Percentiles rank a stretch among this genome's conserved stretches.
Conservation (phyloP, 2,797 vertebrate genomes). For the Girardinus metallicus region DNA sequence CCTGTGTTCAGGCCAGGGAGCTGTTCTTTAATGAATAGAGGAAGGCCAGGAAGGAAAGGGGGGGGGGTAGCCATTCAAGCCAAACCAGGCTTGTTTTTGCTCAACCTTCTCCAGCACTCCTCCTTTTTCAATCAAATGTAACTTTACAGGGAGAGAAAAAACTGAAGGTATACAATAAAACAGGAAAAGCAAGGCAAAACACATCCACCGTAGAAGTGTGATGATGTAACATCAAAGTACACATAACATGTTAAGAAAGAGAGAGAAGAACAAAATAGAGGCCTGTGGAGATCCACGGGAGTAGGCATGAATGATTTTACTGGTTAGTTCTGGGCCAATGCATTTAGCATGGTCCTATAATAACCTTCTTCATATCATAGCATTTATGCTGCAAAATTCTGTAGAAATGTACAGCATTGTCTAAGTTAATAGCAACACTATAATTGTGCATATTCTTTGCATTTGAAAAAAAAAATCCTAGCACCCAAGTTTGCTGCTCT, state of each 20-base stretch:
- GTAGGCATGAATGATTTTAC: constrained; percentile 1
- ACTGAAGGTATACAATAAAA: constrained; percentile 21
- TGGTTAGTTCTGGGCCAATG: background rate
- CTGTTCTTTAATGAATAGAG: constrained; percentile 53
- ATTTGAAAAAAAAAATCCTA: background rate
- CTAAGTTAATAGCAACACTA: background rate
- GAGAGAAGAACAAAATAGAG: background rate
- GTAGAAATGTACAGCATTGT: background rate
- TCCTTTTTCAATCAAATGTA: constrained; percentile 21
- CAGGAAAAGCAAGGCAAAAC: constrained; percentile 43
- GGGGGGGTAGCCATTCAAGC: constrained; percentile 6
- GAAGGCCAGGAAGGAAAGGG: constrained; percentile 48
- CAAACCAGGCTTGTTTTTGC: constrained; percentile 46
- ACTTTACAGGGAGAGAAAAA: background rate
- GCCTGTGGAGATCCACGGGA: constrained; percentile 12
- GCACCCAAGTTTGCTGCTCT: background rate
- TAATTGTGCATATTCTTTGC: background rate
- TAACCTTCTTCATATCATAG: background rate
- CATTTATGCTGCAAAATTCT: background rate
- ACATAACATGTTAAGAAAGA: constrained; percentile 12
- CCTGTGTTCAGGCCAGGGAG: constrained; percentile 1
- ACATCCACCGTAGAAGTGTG: background rate
- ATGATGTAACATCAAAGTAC: constrained; percentile 37
- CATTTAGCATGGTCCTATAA: background rate
- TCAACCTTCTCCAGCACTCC: constrained; percentile 36